Evolutionary conservation across 1,140 invertebrate genomes (phyloP).

Genomic region (Calliopsis andreniformis): DNA sequence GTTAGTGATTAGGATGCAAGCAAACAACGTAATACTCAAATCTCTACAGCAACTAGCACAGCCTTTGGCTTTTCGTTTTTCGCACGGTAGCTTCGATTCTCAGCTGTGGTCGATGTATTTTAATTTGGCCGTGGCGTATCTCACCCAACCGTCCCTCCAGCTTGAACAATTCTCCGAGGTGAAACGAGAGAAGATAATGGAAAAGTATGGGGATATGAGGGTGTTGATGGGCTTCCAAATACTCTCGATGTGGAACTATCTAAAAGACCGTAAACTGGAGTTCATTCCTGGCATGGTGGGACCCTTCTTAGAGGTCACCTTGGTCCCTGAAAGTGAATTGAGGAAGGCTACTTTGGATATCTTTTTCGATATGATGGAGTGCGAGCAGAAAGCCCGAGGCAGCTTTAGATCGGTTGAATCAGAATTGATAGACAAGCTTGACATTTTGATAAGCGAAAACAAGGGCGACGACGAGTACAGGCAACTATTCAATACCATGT

Average conservation of each 20-base stretch:
- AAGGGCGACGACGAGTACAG: slow-evolving; percentile 97
- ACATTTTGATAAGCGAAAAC: slow-evolving; percentile 94
- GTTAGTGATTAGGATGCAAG: slow-evolving; percentile 95
- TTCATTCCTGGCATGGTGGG: slow-evolving; percentile 97
- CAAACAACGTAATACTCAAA: slow-evolving; percentile 93
- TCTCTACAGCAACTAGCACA: slow-evolving; percentile 94
- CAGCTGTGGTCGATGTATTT: slow-evolving; percentile 96
- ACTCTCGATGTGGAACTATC: slow-evolving; percentile 95
- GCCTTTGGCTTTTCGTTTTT: slow-evolving; percentile 92
- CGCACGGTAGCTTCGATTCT: slow-evolving; percentile 84
- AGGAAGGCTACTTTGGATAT: slow-evolving; percentile 95
- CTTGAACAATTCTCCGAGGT: slow-evolving; percentile 91
- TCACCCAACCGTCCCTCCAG: slow-evolving; percentile 93
- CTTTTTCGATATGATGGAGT: slow-evolving; percentile 98
- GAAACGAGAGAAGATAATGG: slow-evolving; percentile 90
- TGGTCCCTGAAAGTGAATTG: slow-evolving; percentile 94
- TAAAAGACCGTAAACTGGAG: slow-evolving; percentile 92
- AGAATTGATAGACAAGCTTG: slow-evolving; percentile 95
- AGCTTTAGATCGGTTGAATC: slow-evolving; percentile 95
- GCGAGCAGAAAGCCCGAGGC: slow-evolving; percentile 91
- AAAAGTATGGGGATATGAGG: slow-evolving; percentile 94
- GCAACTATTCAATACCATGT: slow-evolving; percentile 96
- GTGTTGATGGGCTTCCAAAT: slow-evolving; percentile 97
- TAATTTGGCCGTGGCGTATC: slow-evolving; percentile 92
- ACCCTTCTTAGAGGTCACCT: slow-evolving; percentile 95